A percentile compares a stretch with the other conserved stretches of the same genome.
Conservation (phyloP, 2,888 invertebrate genomes). For the Pilophorus perplexus region DNA sequence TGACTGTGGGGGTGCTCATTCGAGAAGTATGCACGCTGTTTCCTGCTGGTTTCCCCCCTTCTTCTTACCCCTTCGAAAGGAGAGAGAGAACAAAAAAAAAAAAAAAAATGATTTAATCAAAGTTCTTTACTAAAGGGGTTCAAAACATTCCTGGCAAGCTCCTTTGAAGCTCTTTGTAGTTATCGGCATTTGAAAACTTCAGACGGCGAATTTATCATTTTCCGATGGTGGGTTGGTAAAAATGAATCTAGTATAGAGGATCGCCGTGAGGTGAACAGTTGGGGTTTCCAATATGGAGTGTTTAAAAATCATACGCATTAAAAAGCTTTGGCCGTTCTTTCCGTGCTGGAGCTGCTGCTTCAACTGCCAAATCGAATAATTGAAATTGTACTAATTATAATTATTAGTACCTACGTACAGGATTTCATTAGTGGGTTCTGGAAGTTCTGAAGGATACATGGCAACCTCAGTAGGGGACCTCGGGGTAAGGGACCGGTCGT, state of each 20-base stretch:
- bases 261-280: conserved; percentile 8
- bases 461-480: no score
- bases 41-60: background rate
- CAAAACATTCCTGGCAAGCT: conserved; percentile 28
- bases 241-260: conserved; percentile 9
- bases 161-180: conserved; percentile 36
- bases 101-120: conserved; percentile 34
- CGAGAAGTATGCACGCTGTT: background rate
- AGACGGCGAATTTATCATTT: conserved; percentile 42
- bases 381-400: no score
- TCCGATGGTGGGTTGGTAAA: conserved; percentile 24
- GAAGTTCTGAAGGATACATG: no score
- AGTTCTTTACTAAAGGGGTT: conserved; percentile 33
- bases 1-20: background rate
- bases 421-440: no score
- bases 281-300: no score
- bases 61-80: conserved; percentile 1
- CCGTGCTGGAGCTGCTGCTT: no score
- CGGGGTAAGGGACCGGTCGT: no score
- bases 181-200: conserved; percentile 47
- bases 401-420: no score
- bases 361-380: no score
- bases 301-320: no score
- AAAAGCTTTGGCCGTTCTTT: no score
- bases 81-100: no score